phyloP scores from a whole-genome alignment of 1,140 invertebrate genomes.

The Lepidurus couesii region DNA sequence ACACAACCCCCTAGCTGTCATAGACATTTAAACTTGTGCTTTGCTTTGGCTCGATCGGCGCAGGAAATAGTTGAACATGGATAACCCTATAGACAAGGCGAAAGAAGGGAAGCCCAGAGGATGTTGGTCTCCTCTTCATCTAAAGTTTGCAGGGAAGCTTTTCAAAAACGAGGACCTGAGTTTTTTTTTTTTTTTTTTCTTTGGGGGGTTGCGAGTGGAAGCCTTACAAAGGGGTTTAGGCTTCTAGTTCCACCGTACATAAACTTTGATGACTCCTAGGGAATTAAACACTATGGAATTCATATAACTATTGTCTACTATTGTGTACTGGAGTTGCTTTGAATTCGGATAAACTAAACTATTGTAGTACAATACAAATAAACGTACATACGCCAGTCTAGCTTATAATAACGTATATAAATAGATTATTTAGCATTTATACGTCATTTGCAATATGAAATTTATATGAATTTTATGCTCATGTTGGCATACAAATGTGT shows the following conservation, averaged over 20 bases:
- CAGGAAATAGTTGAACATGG: neutral
- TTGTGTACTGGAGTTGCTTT: too few relatives aligned
- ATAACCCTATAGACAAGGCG: neutral
- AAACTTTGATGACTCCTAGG: neutral
- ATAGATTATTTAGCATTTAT: too few relatives aligned
- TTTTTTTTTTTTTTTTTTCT: neutral
- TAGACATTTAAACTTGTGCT: neutral
- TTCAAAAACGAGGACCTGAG: neutral
- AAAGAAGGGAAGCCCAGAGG: neutral
- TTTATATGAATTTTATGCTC: neutral
- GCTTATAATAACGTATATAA: too few relatives aligned
- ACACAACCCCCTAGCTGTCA: neutral
- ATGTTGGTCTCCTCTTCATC: neutral
- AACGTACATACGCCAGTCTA: too few relatives aligned
- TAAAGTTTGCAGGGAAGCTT: slow-evolving; percentile 13
- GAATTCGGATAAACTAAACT: too few relatives aligned
- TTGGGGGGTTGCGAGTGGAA: neutral
- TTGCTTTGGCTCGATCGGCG: neutral
- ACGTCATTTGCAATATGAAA: too few relatives aligned
- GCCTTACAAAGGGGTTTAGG: neutral
- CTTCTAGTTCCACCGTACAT: neutral
- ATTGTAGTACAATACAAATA: too few relatives aligned
- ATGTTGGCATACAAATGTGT: neutral
- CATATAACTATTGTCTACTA: too few relatives aligned
- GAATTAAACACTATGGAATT: neutral